Conservation (phyloP, 2,113 vertebrate genomes). For the Antechinus stuartii region DNA sequence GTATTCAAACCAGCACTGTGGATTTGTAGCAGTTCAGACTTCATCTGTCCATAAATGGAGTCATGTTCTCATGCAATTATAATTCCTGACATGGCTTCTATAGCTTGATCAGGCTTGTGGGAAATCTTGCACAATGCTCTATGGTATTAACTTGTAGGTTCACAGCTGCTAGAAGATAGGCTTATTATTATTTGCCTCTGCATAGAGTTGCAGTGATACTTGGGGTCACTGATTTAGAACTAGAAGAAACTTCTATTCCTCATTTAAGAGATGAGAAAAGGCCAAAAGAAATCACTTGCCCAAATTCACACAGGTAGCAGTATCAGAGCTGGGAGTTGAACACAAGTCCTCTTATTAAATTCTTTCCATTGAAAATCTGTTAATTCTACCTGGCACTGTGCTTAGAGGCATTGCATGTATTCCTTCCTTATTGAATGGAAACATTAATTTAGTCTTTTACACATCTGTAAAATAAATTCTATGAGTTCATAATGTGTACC, state of each 20-base stretch:
- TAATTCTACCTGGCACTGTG: constrained; percentile 31
- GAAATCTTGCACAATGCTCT: background rate
- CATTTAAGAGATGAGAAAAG: background rate
- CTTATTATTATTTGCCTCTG: background rate
- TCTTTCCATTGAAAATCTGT: background rate
- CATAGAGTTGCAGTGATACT: background rate
- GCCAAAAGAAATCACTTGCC: background rate
- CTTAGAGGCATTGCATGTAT: background rate
- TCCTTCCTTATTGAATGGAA: background rate
- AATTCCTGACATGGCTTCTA: background rate
- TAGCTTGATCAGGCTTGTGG: background rate
- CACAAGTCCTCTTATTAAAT: background rate
- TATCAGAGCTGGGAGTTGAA: background rate
- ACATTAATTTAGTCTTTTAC: background rate
- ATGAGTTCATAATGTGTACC: background rate
- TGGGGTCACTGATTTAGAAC: background rate
- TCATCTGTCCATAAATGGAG: constrained; percentile 9
- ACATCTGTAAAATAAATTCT: constrained; percentile 29
- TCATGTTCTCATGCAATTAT: constrained; percentile 26
- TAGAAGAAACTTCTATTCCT: background rate
- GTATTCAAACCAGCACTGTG: background rate
- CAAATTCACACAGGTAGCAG: background rate
- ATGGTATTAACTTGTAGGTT: background rate
- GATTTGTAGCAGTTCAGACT: constrained; percentile 20
- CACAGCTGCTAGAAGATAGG: constrained; percentile 7